Percentiles rank a stretch among this genome's conserved stretches.
Evolutionary conservation across 2,888 invertebrate genomes (phyloP).

Genomic region (Acanthosepion pharaonis): DNA sequence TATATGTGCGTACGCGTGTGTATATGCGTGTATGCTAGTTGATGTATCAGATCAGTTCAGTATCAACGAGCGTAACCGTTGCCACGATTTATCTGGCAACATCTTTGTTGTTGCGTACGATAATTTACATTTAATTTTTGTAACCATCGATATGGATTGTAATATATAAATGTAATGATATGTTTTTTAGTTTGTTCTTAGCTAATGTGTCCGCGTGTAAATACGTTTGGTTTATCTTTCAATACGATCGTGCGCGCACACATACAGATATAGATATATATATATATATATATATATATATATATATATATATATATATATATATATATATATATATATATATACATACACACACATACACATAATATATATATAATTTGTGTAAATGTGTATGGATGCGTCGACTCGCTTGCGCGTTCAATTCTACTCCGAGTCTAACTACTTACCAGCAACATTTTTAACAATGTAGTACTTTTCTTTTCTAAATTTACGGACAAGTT

Average conservation of each 20-base stretch:
- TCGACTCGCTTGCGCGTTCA: background rate
- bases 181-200: background rate
- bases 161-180: background rate
- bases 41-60: no score
- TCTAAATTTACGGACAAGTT: background rate
- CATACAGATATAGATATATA: no score
- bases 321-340: no score
- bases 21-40: no score
- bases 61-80: no score
- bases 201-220: background rate
- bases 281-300: no score
- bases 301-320: no score
- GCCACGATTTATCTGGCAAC: no score
- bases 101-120: background rate
- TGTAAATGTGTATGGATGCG: background rate
- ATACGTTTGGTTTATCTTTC: background rate
- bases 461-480: background rate
- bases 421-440: background rate
- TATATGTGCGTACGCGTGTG: no score
- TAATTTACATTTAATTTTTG: no score
- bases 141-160: no score
- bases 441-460: background rate
- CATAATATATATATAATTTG: background rate
- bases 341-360: background rate
- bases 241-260: background rate